Conservation (phyloP, 35 echinoderm and acorn worm species). For the Acanthaster planci region DNA sequence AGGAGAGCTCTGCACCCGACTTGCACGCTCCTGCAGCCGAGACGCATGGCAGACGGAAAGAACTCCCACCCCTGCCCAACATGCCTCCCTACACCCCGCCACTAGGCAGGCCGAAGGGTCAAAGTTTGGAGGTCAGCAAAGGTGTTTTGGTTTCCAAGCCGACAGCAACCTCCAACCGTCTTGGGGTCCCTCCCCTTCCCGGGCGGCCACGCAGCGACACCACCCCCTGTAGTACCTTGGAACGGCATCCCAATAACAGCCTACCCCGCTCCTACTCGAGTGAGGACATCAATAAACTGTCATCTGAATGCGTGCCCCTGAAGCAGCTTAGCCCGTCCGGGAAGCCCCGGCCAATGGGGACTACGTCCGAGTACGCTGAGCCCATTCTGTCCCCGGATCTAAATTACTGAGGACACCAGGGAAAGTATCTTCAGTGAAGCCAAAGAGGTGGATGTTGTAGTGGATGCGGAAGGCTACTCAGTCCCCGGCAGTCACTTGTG, state of each 20-base stretch:
- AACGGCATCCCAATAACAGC: not conserved
- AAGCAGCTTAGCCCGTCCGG: not conserved
- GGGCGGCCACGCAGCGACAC: not conserved
- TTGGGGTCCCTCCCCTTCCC: not conserved
- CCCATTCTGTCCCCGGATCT: not conserved
- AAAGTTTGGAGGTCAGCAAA: not conserved
- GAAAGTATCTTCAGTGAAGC: not conserved
- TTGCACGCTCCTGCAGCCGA: not conserved
- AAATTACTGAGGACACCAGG: not conserved
- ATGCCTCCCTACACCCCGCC: not conserved
- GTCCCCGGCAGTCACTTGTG: conserved; percentile 36
- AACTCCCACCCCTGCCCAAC: not conserved
- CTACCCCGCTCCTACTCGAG: not conserved
- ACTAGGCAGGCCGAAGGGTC: not conserved
- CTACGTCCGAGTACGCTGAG: not conserved
- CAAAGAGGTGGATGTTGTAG: not conserved
- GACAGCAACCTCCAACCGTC: not conserved
- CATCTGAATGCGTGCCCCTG: not conserved
- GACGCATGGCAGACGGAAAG: not conserved
- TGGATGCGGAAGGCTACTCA: conserved; percentile 8
- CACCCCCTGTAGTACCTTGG: not conserved
- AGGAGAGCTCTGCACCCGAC: not conserved
- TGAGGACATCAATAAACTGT: not conserved
- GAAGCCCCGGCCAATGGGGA: too few species aligned
- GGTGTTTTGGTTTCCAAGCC: not conserved